These are phyloP conservation scores for Drosophila ananassae DNA, from an alignment of 1,140 invertebrate species.

Conservation along the genomic window DNA sequence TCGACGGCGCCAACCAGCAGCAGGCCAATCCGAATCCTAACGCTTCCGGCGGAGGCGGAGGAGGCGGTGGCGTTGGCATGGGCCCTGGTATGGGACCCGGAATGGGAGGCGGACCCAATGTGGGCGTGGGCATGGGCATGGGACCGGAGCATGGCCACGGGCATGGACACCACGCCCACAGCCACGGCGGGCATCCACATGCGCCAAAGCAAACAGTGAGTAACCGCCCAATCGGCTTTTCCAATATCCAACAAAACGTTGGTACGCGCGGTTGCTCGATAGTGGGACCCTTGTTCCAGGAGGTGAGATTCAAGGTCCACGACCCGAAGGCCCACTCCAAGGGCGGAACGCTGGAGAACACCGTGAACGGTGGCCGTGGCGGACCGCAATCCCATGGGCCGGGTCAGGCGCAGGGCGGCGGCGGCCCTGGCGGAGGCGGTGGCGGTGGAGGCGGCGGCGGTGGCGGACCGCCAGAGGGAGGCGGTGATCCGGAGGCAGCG, in stretches of 20 bases:
- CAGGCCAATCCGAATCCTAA: constrained; percentile 84
- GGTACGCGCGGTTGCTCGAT: constrained; percentile 86
- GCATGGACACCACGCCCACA: constrained; percentile 84
- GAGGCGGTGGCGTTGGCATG: constrained; percentile 26
- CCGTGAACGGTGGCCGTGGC: constrained; percentile 91
- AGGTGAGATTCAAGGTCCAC: constrained; percentile 96
- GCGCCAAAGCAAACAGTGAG: constrained; percentile 84
- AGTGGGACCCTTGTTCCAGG: constrained; percentile 93
- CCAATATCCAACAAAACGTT: constrained; percentile 84
- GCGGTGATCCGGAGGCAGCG: constrained; percentile 87
- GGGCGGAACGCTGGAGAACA: constrained; percentile 94
- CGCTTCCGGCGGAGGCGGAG: constrained; percentile 69
- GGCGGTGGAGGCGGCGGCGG: constrained; percentile 83
- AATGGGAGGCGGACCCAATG: constrained; percentile 57
- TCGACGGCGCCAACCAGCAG: constrained; percentile 87
- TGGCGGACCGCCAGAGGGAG: constrained; percentile 83
- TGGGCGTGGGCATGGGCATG: constrained; percentile 46
- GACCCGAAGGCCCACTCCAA: constrained; percentile 96
- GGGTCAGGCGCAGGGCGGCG: constrained; percentile 66
- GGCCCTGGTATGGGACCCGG: constrained; percentile 83
- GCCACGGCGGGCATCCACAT: constrained; percentile 84
- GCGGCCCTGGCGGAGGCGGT: constrained; percentile 83
- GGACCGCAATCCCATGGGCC: constrained; percentile 85
- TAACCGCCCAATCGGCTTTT: constrained; percentile 84
- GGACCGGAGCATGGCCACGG: constrained; percentile 84